Conservation (phyloP, 2,888 invertebrate species). For the Antitype chi region DNA sequence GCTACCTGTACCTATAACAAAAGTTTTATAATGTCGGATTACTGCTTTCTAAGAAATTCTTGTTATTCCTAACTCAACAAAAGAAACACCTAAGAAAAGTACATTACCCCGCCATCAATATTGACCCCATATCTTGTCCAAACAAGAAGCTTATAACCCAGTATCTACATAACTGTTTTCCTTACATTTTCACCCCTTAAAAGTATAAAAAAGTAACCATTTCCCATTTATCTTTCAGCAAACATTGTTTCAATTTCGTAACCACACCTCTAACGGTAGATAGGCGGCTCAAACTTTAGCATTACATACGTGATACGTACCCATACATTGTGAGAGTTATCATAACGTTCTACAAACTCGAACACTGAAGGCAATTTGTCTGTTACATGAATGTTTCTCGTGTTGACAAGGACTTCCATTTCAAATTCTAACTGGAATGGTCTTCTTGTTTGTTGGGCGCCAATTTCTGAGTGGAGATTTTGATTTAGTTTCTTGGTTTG, state of each 20-base stretch:
- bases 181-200: conserved; percentile 35
- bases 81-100: background rate
- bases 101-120: conserved; percentile 20
- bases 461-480: conserved; percentile 51
- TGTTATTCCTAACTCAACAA: background rate
- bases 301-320: conserved; percentile 58
- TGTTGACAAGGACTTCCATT: conserved; percentile 77
- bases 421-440: conserved; percentile 73
- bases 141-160: conserved; percentile 29
- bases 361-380: conserved; percentile 77
- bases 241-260: conserved; percentile 60
- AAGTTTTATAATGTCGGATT: background rate
- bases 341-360: conserved; percentile 69
- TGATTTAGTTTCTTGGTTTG: background rate
- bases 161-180: conserved; percentile 36
- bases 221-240: conserved; percentile 36
- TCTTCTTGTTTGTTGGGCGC: conserved; percentile 56
- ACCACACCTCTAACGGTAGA: conserved; percentile 47
- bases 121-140: conserved; percentile 39
- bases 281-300: conserved; percentile 62
- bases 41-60: background rate
- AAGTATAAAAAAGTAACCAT: conserved; percentile 39
- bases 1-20: background rate
- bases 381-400: conserved; percentile 73
- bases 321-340: conserved; percentile 63